Conservation (phyloP, 2,113 vertebrate genomes). For the Miniopterus natalensis region DNA sequence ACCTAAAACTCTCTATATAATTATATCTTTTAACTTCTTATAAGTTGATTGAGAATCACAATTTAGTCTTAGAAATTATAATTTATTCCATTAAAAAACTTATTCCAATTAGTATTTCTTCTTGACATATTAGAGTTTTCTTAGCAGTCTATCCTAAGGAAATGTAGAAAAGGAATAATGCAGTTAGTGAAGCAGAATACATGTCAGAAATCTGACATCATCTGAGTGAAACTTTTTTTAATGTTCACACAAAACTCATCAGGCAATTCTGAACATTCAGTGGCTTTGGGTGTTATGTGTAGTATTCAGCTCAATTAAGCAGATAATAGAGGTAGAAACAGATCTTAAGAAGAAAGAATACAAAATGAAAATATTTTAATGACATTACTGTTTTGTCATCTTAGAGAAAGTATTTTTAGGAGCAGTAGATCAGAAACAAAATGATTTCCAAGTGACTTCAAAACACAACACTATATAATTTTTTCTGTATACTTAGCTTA, state of each 20-base stretch:
- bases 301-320: background rate
- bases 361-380: constrained; percentile 26
- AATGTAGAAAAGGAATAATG: constrained; percentile 50
- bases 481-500: background rate
- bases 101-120: constrained; percentile 44
- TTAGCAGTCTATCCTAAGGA: background rate
- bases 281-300: background rate
- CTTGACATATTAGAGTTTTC: constrained; percentile 54
- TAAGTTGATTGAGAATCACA: constrained; percentile 11
- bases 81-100: constrained; percentile 37
- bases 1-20: background rate
- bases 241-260: constrained; percentile 24
- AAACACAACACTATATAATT: background rate
- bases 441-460: background rate
- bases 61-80: constrained; percentile 34
- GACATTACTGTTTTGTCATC: background rate
- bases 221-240: constrained; percentile 21
- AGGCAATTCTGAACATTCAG: constrained; percentile 12
- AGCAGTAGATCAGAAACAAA: background rate
- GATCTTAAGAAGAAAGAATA: constrained; percentile 13
- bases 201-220: constrained; percentile 48
- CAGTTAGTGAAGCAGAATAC: background rate
- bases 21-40: constrained; percentile 45
- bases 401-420: constrained; percentile 40
- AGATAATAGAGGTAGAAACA: background rate